Percentiles rank a stretch among this genome's conserved stretches.
phyloP scores from a whole-genome alignment of 64 coral and sea anemone species.

The Stichodactyla mertensii region DNA sequence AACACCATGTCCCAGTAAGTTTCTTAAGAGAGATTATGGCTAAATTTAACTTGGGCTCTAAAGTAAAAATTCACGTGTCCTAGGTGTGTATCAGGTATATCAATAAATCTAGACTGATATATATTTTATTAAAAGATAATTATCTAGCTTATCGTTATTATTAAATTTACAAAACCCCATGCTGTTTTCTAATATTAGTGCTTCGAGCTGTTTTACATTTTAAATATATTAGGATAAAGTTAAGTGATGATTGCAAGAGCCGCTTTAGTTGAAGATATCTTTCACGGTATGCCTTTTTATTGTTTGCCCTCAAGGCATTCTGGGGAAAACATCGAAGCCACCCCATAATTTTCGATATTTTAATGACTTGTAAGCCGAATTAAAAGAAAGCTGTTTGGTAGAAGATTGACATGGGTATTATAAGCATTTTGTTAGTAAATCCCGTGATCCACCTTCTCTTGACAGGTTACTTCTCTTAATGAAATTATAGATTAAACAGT shows the following conservation, averaged over 20 bases:
- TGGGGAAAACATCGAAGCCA: background rate
- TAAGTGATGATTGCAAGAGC: no score
- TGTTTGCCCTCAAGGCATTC: background rate
- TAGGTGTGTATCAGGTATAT: no score
- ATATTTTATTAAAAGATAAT: no score
- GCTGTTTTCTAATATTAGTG: background rate
- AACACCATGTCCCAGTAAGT: no score
- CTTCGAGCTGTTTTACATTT: background rate
- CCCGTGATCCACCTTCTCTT: background rate
- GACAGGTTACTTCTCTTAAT: background rate
- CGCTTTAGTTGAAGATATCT: no score
- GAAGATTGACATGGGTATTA: background rate
- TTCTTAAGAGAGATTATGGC: no score
- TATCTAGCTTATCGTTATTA: no score
- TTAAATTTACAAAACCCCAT: background rate
- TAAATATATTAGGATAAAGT: background rate
- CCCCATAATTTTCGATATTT: background rate
- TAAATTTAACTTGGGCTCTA: no score
- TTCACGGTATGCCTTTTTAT: background rate
- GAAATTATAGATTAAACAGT: background rate
- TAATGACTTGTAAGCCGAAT: background rate
- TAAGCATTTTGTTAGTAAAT: no score
- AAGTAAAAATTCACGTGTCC: no score
- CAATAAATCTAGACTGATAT: no score
- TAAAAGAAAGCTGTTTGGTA: background rate